phyloP scores from a whole-genome alignment of 2,888 invertebrate species.

The Coleophora flavipennella region DNA sequence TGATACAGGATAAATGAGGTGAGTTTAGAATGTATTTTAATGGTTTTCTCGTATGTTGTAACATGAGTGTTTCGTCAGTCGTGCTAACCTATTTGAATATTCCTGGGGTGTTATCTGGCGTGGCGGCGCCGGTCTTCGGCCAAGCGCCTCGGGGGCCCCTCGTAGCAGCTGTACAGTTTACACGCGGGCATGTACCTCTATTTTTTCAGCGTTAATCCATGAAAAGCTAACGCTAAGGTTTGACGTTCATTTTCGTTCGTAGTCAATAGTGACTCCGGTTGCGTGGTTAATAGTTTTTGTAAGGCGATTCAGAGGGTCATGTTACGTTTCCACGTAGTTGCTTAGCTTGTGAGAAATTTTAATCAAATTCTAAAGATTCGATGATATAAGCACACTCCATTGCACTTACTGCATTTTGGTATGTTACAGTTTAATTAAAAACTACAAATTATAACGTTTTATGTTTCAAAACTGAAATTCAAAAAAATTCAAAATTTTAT shows the following conservation, averaged over 20 bases:
- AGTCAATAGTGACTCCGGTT: conserved; percentile 16
- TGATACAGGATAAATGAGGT: conserved; percentile 61
- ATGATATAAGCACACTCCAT: no score
- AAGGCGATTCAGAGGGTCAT: conserved; percentile 4
- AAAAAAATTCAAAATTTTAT: no score
- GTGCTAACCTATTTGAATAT: conserved; percentile 57
- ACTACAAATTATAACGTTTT: no score
- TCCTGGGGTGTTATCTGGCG: conserved; percentile 36
- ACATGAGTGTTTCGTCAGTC: conserved; percentile 35
- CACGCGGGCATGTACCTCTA: conserved; percentile 1
- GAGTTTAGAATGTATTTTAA: conserved; percentile 30
- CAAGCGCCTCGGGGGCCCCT: conserved; percentile 5
- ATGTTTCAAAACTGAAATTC: no score
- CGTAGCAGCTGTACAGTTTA: conserved; percentile 23
- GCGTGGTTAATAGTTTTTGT: conserved; percentile 16
- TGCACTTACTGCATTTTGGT: no score
- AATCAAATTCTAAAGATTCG: no score
- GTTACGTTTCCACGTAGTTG: conserved; percentile 10
- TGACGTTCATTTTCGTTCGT: conserved; percentile 19
- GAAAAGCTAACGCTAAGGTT: conserved; percentile 16
- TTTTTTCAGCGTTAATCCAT: conserved; percentile 8
- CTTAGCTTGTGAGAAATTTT: no score
- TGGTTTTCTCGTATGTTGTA: conserved; percentile 20
- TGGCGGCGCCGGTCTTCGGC: conserved; percentile 42
- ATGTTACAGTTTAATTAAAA: no score